Conservation (phyloP, 2,888 invertebrate genomes). For the Mechanitis mazaeus region DNA sequence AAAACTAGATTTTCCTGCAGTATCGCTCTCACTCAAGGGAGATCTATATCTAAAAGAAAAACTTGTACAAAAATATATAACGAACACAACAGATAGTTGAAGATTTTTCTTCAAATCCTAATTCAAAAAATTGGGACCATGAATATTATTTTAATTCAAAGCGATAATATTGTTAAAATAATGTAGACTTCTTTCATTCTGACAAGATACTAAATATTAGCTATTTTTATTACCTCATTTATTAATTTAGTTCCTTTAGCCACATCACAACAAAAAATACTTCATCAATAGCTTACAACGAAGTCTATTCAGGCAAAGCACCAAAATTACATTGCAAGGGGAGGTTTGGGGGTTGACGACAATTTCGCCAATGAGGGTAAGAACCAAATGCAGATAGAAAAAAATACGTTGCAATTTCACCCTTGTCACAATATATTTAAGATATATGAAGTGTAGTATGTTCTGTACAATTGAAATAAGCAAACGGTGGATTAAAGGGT, state of each 20-base stretch:
- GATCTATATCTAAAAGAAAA: too few relatives aligned
- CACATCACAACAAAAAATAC: conserved; percentile 18
- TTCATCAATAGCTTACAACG: conserved; percentile 25
- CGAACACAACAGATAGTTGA: too few relatives aligned
- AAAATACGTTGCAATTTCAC: conserved; percentile 15
- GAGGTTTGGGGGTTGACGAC: conserved; percentile 44
- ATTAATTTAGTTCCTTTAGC: conserved; percentile 5
- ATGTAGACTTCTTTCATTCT: too few relatives aligned
- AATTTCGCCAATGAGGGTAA: conserved; percentile 61
- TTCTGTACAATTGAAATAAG: conserved; percentile 66
- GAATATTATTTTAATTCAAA: too few relatives aligned
- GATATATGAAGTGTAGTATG: conserved; percentile 11
- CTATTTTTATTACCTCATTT: too few relatives aligned
- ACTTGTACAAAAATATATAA: too few relatives aligned
- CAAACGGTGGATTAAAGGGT: conserved; percentile 72
- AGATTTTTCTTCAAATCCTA: too few relatives aligned
- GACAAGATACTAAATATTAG: too few relatives aligned
- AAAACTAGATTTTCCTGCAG: too few relatives aligned
- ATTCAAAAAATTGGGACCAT: too few relatives aligned
- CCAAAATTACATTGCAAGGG: conserved; percentile 65
- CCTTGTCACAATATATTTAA: conserved; percentile 16
- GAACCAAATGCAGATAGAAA: conserved; percentile 20
- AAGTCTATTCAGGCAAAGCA: conserved; percentile 29
- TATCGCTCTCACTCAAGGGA: too few relatives aligned
- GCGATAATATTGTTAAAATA: too few relatives aligned